Base-by-base conservation (phyloP, 2,888 invertebrate species). In the Orchestes rusci region DNA sequence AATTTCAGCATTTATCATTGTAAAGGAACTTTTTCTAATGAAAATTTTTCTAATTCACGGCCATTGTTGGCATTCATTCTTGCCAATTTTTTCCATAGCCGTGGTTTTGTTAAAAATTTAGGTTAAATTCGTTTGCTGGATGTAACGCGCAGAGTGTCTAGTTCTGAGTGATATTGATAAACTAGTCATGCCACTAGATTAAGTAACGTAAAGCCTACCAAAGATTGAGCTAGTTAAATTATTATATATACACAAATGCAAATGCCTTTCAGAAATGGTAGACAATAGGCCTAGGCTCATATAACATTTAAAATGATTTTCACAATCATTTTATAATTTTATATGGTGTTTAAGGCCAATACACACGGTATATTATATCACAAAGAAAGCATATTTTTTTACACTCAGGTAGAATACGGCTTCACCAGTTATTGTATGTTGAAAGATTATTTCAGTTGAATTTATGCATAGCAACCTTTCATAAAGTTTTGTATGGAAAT, bases 151-250 rank as follows among this genome's bases (percentile, higher is more conserved):
- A 33, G 16, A 16, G 13, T 7, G 8, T 16, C 45, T 47, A 43
- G 48, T 57, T 58, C 57, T 56, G 61, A 62, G 64, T 64, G 64
- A 65, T 65, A 65, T 61, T 60, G 58, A 57, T 53, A 54, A 58
- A 61, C 64, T 65, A 65, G 64, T 65, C 64, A 65, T 59, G 56
- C 58, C 53, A 54, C 50, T 54, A 52, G 43, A 46, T 39, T 45
- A 49, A 55, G 55, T 53, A 60, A 62, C 60, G 61, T 53, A 59
- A 62, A 61, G 62, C 61, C 62, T 63, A 64, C 64, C 64, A 64
- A 64, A 64, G 64, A 64, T 54, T 42, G 42, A 43, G 35, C 50
- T 51, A 51, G 50, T 51, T 51, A 45, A 45, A 42, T 43, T 48
- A 48, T 48, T 48, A 48, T 43, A 46, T 48, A 44, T 48, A 41